Evolutionary conservation across 2,888 invertebrate genomes (phyloP).

Genomic region (Lamellibrachia columna): DNA sequence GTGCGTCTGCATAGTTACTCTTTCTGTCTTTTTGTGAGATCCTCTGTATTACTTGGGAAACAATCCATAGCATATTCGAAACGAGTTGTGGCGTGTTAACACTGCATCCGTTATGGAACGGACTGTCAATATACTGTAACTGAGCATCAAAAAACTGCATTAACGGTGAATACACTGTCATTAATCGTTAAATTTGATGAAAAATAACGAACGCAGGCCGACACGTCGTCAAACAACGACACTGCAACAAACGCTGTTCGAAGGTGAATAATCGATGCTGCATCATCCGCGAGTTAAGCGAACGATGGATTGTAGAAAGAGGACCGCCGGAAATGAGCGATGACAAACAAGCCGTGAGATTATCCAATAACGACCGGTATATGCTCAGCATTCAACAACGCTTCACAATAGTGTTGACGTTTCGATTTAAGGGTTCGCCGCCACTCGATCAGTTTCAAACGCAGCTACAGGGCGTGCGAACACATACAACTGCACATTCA

Average conservation of each 20-base stretch:
- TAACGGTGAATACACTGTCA: not conserved
- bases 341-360: not conserved
- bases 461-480: not conserved
- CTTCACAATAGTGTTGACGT: not conserved
- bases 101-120: not conserved
- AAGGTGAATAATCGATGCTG: not conserved
- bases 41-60: not conserved
- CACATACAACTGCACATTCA: not conserved
- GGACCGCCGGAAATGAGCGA: not conserved
- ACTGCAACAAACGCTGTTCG: not conserved
- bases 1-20: not conserved
- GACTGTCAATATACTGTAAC: not conserved
- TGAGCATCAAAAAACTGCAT: not conserved
- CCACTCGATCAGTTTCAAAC: not conserved
- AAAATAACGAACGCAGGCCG: not conserved
- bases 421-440: not conserved
- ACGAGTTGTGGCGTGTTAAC: not conserved
- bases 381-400: not conserved
- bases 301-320: not conserved
- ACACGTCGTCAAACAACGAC: not conserved
- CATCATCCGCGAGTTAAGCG: not conserved
- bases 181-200: not conserved
- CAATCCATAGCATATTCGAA: not conserved
- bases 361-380: constrained; percentile 1
- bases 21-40: not conserved